Evolutionary conservation across 2,797 vertebrate species (phyloP).

Genomic region (Falco concolor): DNA sequence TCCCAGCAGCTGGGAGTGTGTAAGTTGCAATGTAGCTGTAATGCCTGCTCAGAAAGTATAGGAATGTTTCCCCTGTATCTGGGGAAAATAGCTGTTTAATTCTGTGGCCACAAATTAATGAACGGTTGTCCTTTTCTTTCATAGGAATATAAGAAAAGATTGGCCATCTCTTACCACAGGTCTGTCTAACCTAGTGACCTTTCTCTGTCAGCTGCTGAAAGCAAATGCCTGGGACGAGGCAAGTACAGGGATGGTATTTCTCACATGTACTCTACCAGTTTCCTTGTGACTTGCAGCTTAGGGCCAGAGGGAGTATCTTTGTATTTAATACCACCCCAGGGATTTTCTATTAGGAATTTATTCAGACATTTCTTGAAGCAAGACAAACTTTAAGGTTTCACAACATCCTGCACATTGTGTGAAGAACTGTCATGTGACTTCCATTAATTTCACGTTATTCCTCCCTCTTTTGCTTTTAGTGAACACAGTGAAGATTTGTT

Average conservation of each 20-base stretch:
- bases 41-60: background rate
- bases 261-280: background rate
- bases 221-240: background rate
- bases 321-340: background rate
- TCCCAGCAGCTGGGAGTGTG: background rate
- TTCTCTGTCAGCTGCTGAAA: background rate
- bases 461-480: background rate
- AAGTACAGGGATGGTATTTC: background rate
- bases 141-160: background rate
- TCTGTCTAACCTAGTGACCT: background rate
- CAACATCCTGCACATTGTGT: background rate
- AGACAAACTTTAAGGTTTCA: background rate
- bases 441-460: background rate
- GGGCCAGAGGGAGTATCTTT: background rate
- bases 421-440: background rate
- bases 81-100: background rate
- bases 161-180: background rate
- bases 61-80: background rate
- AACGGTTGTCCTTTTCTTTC: background rate
- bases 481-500: background rate
- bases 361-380: background rate
- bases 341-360: background rate
- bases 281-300: background rate
- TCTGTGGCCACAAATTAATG: background rate
- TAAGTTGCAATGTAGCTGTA: background rate